Conservation (phyloP, 2,888 invertebrate species). For the Caenorhabditis drosophilae region DNA sequence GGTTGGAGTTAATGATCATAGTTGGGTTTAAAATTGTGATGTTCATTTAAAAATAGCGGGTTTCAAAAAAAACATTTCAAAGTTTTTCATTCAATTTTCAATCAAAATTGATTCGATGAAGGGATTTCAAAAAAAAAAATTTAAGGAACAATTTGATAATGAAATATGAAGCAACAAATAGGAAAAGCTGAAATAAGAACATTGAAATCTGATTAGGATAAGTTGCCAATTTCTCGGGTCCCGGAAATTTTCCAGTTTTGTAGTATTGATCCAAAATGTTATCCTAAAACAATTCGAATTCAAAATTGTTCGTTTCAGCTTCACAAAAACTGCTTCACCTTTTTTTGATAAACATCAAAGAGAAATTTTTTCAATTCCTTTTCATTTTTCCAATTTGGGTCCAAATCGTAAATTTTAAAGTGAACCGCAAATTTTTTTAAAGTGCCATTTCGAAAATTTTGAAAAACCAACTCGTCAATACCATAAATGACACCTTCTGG, state of each 20-base stretch:
- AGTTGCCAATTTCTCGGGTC: neutral
- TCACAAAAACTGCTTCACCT: slow-evolving; percentile 72
- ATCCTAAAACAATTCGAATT: slow-evolving; percentile 28
- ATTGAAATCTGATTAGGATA: neutral
- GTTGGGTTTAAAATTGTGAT: neutral
- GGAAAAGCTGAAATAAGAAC: neutral
- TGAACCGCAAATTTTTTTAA: slow-evolving; percentile 45
- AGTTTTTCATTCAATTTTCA: neutral
- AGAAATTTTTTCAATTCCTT: slow-evolving; percentile 84
- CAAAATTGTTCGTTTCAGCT: neutral
- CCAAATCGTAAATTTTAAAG: slow-evolving; percentile 51
- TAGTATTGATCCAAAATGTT: slow-evolving; percentile 52
- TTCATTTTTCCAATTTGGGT: slow-evolving; percentile 71
- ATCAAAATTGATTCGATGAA: too few species aligned
- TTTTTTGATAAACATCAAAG: slow-evolving; percentile 84
- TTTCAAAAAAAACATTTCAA: neutral
- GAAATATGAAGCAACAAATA: neutral
- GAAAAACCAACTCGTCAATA: slow-evolving; percentile 35
- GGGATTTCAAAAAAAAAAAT: neutral
- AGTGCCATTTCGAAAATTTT: slow-evolving; percentile 6
- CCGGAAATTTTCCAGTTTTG: slow-evolving; percentile 42
- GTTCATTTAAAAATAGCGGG: too few species aligned
- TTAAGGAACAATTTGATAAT: neutral
- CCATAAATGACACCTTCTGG: slow-evolving; percentile 43
- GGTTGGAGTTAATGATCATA: slow-evolving; percentile 12